These are phyloP conservation scores for Hyles lineata DNA, from an alignment of 2,888 invertebrate genomes.

Conservation along the genomic window DNA sequence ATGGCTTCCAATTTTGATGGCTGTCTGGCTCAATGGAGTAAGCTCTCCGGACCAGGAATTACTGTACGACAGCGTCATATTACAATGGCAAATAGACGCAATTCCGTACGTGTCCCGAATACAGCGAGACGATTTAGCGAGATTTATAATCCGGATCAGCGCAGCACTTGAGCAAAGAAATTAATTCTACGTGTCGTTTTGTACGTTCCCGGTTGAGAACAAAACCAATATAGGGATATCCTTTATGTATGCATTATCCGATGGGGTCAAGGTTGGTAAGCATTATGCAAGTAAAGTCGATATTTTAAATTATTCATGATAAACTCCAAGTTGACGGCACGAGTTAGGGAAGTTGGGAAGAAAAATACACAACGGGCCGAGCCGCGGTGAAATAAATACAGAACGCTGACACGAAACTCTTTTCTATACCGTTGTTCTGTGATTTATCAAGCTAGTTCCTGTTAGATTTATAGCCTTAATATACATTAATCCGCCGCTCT, in stretches of 20 bases:
- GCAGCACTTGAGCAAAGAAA: conserved; percentile 50
- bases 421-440: conserved; percentile 58
- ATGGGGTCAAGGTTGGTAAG: conserved; percentile 48
- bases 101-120: conserved; percentile 64
- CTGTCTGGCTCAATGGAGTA: neutral
- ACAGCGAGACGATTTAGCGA: conserved; percentile 60
- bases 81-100: conserved; percentile 59
- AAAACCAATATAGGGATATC: conserved; percentile 44
- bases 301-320: conserved; percentile 79
- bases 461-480: conserved; percentile 59
- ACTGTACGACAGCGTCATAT: conserved; percentile 47
- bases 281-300: conserved; percentile 62
- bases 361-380: conserved; percentile 62
- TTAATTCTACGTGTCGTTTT: conserved; percentile 52
- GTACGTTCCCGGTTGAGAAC: conserved; percentile 37
- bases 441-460: conserved; percentile 61
- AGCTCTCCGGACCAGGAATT: conserved; percentile 37
- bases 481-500: conserved; percentile 55
- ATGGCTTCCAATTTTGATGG: conserved; percentile 9
- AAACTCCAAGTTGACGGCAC: conserved; percentile 68
- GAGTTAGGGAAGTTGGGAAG: conserved; percentile 59
- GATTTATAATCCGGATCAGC: conserved; percentile 59
- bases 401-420: conserved; percentile 62
- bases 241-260: conserved; percentile 38
- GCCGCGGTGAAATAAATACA: conserved; percentile 62